Percentiles rank a stretch among this genome's conserved stretches.
Evolutionary conservation across 2,113 vertebrate genomes (phyloP).

Genomic region (Tragelaphus scriptus): DNA sequence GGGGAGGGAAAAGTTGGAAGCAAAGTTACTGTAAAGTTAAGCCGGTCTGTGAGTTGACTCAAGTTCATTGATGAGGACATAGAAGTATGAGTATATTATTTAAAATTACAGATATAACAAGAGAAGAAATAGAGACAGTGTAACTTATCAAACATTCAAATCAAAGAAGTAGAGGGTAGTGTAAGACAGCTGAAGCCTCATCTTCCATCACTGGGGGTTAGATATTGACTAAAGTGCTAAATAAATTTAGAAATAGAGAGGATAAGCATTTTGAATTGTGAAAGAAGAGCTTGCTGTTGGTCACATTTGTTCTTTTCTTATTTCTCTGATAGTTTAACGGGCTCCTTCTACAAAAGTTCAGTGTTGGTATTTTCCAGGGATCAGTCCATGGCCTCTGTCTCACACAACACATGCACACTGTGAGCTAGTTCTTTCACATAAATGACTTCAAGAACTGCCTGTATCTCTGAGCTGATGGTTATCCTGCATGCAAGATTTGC

Average conservation of each 20-base stretch:
- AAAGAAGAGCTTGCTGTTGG: background rate
- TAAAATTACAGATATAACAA: background rate
- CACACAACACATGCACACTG: background rate
- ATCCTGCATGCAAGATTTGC: background rate
- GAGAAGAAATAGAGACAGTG: background rate
- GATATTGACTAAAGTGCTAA: background rate
- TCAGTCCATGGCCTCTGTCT: background rate
- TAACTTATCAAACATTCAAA: background rate
- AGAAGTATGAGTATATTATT: background rate
- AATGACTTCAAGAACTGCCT: background rate
- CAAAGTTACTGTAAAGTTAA: background rate
- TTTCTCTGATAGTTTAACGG: background rate
- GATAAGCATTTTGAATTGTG: background rate
- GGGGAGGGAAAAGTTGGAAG: background rate
- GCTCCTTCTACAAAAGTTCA: background rate
- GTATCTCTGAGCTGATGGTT: background rate
- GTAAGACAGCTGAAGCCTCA: background rate
- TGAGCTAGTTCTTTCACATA: background rate
- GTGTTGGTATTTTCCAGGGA: background rate
- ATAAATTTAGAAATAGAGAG: background rate
- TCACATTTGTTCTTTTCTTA: background rate
- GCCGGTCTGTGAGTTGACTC: background rate
- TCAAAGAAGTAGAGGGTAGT: background rate
- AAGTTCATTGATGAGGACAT: background rate
- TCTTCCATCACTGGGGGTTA: background rate